Evolutionary conservation across 2,888 invertebrate genomes (phyloP).

Genomic region (Dryadula phaetusa): DNA sequence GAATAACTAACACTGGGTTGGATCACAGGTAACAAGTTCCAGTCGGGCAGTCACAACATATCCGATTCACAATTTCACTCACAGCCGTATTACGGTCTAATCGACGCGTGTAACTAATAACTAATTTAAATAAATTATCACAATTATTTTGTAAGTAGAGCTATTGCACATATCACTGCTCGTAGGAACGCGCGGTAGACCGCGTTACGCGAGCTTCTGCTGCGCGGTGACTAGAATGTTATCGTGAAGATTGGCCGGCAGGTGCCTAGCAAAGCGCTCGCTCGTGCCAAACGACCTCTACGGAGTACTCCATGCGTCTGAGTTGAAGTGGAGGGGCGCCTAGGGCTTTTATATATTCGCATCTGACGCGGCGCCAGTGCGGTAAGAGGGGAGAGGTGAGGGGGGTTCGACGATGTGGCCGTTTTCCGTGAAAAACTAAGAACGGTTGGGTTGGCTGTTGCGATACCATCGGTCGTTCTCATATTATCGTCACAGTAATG

Average conservation of each 20-base stretch:
- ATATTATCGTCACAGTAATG: constrained; percentile 64
- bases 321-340: constrained; percentile 80
- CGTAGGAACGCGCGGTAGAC: constrained; percentile 81
- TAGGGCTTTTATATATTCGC: constrained; percentile 76
- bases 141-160: constrained; percentile 77
- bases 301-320: constrained; percentile 86
- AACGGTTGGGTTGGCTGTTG: constrained; percentile 54
- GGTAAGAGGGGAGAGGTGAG: constrained; percentile 51
- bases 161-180: constrained; percentile 85
- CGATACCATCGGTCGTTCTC: constrained; percentile 65
- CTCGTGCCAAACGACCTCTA: constrained; percentile 86
- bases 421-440: constrained; percentile 82
- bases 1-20: constrained; percentile 80
- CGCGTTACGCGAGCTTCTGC: constrained; percentile 80
- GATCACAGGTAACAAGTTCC: constrained; percentile 80
- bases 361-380: constrained; percentile 69
- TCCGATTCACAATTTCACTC: constrained; percentile 79
- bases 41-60: constrained; percentile 83
- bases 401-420: constrained; percentile 67
- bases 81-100: constrained; percentile 80
- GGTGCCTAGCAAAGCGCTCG: constrained; percentile 86
- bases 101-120: constrained; percentile 73
- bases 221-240: constrained; percentile 83
- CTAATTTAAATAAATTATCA: constrained; percentile 83
- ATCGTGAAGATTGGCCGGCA: constrained; percentile 82